Evolutionary conservation across 2,888 invertebrate genomes (phyloP).

Genomic region (Micropterix aruncella): DNA sequence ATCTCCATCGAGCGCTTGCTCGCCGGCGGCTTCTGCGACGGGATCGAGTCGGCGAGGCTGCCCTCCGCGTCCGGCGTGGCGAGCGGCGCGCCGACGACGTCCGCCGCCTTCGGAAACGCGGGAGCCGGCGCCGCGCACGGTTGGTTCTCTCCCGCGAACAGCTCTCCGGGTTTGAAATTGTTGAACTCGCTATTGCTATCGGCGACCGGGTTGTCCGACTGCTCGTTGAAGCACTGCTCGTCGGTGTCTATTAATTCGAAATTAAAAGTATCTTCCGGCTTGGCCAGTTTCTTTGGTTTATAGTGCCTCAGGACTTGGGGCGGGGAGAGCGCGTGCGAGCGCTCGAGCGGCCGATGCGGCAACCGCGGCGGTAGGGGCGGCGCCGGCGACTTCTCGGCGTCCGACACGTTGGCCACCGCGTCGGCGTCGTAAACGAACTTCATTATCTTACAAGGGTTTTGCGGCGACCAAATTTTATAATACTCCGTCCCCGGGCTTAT

Average conservation of each 20-base stretch:
- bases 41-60: slow-evolving; percentile 41
- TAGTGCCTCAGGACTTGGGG: slow-evolving; percentile 54
- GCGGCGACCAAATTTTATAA: slow-evolving; percentile 55
- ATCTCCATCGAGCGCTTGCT: slow-evolving; percentile 29
- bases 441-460: slow-evolving; percentile 42
- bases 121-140: slow-evolving; percentile 25
- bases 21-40: slow-evolving; percentile 31
- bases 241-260: slow-evolving; percentile 78
- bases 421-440: slow-evolving; percentile 39
- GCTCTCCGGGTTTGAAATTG: slow-evolving; percentile 37
- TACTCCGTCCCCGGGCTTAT: slow-evolving; percentile 48
- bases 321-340: slow-evolving; percentile 46
- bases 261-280: slow-evolving; percentile 65
- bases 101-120: slow-evolving; percentile 28
- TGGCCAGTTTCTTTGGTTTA: slow-evolving; percentile 48
- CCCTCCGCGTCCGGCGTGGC: slow-evolving; percentile 49
- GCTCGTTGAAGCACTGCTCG: slow-evolving; percentile 45
- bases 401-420: slow-evolving; percentile 21
- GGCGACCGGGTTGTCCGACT: slow-evolving; percentile 32
- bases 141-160: slow-evolving; percentile 28
- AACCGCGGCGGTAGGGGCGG: slow-evolving; percentile 56
- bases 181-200: slow-evolving; percentile 29
- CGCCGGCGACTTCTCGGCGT: slow-evolving; percentile 40
- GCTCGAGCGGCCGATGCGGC: slow-evolving; percentile 62
- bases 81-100: slow-evolving; percentile 33